Base-by-base conservation (phyloP, 2,888 invertebrate species). In the Craniophora ligustri region DNA sequence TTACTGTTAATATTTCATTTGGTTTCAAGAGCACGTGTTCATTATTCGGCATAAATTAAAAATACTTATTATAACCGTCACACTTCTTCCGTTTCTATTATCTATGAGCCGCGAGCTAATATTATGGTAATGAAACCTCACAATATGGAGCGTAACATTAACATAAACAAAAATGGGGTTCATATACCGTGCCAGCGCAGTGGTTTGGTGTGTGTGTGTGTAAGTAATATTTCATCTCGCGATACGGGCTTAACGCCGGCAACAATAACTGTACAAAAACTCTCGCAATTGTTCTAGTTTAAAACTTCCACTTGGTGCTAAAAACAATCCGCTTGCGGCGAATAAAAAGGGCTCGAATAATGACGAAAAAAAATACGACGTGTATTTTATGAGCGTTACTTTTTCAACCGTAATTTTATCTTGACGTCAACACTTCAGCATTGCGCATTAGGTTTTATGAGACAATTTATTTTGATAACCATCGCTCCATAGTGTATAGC, bases 401-500 rank as follows among this genome's bases (percentile, higher is more conserved):
- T 74, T 67, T 72, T 64, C 51, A 64, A 67, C 64, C 53, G 53
- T 49, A 44, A 11, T 26, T 51, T 67, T 67, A 64, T 64, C 60
- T 54, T 14, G 30, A 35, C 34, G 56, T 71, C 72, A 55, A 61
- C 55, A 53, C 39, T 39, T 49, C 47, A 56, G 19, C 51, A 54
- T 61, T 61, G 48, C 15, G 39, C 48, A 40, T 36, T 32, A 69
- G 47, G 50, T 23, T 70, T 73, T 66, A 67, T 56, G 55, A 59
- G 48, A 54, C 32, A 60, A 45, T 71, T 72, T 62, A 61, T 67
- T 75, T 56, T 72, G 59, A 62, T 71, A 67, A 67, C 36, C 56
- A 59, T 72, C 72, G 23, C 38, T 53, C 19, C 31, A 41, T 41
- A 51, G 18, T 23, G 28, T 39, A 44, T 26, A 26, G 41, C 5